Percentiles rank a stretch among this genome's conserved stretches.
phyloP scores from a whole-genome alignment of 2,113 vertebrate species.

The Eurypyga helias region DNA sequence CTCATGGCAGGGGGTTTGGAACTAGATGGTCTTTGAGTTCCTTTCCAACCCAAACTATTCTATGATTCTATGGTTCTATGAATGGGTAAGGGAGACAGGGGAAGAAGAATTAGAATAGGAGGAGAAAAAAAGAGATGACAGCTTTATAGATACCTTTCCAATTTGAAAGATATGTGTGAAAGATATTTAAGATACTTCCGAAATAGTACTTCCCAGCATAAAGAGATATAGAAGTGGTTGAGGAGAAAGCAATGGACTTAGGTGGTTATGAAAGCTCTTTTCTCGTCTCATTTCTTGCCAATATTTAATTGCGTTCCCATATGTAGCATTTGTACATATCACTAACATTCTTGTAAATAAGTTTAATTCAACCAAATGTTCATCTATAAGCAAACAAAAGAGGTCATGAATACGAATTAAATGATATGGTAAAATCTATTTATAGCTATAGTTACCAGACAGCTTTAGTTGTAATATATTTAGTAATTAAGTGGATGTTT shows the following conservation, averaged over 20 bases:
- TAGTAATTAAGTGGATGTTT: conserved; percentile 25
- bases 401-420: not conserved
- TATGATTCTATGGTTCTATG: no score
- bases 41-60: no score
- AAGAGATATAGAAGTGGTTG: not conserved
- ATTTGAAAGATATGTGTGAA: not conserved
- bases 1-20: no score
- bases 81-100: not conserved
- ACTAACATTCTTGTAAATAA: not conserved
- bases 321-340: not conserved
- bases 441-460: not conserved
- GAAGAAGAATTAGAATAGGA: not conserved
- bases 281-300: not conserved
- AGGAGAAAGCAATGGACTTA: not conserved
- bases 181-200: not conserved
- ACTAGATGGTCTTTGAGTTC: no score
- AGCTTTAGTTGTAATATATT: not conserved
- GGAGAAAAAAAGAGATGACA: not conserved
- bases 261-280: not conserved
- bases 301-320: not conserved
- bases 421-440: not conserved
- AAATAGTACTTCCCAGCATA: not conserved
- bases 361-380: not conserved
- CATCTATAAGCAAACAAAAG: conserved; percentile 11
- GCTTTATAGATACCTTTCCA: not conserved